Percentiles rank a stretch among this genome's conserved stretches.
Conservation (phyloP, 2,113 vertebrate genomes). For the Colossoma macropomum region DNA sequence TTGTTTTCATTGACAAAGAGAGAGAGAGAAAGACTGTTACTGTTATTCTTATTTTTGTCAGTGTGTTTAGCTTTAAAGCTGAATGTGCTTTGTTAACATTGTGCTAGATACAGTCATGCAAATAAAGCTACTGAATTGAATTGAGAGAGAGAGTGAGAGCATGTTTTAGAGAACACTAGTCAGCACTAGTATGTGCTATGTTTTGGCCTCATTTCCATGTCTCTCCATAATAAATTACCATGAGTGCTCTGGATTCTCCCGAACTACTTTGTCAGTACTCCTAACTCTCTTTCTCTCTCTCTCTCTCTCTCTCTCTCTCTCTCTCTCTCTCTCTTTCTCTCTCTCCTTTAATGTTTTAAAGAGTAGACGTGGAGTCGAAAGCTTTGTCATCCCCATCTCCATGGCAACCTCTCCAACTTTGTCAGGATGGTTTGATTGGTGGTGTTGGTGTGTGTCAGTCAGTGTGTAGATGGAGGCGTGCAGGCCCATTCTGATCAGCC, state of each 20-base stretch:
- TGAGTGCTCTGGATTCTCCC: constrained; percentile 40
- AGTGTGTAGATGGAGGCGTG: constrained; percentile 39
- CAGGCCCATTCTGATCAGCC: constrained; percentile 46
- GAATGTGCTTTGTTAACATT: too few species aligned
- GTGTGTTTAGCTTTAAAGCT: too few species aligned
- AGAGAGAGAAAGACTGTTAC: background rate
- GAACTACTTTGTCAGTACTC: constrained; percentile 30
- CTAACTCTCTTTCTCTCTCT: constrained; percentile 4
- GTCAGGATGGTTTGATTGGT: constrained; percentile 36
- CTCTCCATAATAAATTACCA: constrained; percentile 46
- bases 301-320: constrained; percentile 5
- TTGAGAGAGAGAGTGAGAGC: background rate
- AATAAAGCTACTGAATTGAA: too few species aligned
- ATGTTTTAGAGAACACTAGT: constrained; percentile 8
- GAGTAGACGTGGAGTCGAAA: constrained; percentile 39
- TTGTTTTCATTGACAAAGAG: background rate
- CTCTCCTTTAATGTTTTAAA: constrained; percentile 48
- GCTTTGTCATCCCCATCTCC: constrained; percentile 33
- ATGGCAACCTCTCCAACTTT: constrained; percentile 48
- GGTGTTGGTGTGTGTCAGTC: constrained; percentile 46
- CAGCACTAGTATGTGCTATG: constrained; percentile 22
- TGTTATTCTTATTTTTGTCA: too few species aligned
- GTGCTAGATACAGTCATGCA: too few species aligned
- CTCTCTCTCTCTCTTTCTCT: constrained; percentile 18
- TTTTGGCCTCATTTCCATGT: constrained; percentile 48